Percentiles rank a stretch among this genome's conserved stretches.
phyloP scores from a whole-genome alignment of 2,113 vertebrate genomes.

The human (Homo sapiens) region GRCh38 chrX:20958001-20958500 shows the following conservation, averaged over 20 bases:
- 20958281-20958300: not conserved
- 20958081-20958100: not conserved
- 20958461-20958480: slow-evolving; percentile 18
- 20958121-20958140: not conserved
- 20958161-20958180: not conserved
- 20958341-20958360: not conserved
- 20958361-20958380: slow-evolving; percentile 5
- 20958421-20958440: not conserved
- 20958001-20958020: not conserved
- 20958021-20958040: not conserved
- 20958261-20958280: not conserved
- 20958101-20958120: not conserved
- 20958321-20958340: not conserved
- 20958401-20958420: slow-evolving; percentile 24
- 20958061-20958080: not conserved
- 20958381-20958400: not conserved
- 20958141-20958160: not conserved
- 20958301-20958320: not conserved
- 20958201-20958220: not conserved
- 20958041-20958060: not conserved
- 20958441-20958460: not conserved
- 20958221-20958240: not conserved
- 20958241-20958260: not conserved
- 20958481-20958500: not conserved
- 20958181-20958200: not conserved